Conservation (phyloP, 2,113 vertebrate species). For the Rhabdornis inornatus region DNA sequence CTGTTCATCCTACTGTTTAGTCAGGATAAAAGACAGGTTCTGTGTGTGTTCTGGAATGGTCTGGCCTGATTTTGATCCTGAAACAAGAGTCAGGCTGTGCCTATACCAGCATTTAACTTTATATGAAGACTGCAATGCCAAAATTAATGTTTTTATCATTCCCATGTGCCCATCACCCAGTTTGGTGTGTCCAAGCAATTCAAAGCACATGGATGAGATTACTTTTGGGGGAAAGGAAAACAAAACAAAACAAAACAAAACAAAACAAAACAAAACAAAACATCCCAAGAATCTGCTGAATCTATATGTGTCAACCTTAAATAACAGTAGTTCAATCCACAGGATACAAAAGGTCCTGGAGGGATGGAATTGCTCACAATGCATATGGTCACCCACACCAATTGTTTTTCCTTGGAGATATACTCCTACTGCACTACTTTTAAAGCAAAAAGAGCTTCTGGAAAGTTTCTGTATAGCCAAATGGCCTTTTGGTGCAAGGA, state of each 20-base stretch:
- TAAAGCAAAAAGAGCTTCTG: not conserved
- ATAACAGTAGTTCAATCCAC: not conserved
- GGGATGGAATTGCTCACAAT: not conserved
- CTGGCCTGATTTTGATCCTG: not conserved
- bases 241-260: not conserved
- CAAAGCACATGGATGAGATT: not conserved
- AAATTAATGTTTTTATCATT: not conserved
- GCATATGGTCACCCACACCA: not conserved
- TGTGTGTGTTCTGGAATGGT: not conserved
- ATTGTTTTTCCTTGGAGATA: not conserved
- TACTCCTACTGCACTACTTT: not conserved
- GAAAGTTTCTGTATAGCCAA: not conserved
- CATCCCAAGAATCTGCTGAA: not conserved
- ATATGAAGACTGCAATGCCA: not conserved
- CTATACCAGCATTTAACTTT: not conserved
- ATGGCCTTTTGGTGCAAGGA: not conserved
- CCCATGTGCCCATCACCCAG: rapidly evolving
- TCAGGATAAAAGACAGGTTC: not conserved
- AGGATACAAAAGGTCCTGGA: not conserved
- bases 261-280: not conserved
- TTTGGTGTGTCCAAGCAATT: not conserved
- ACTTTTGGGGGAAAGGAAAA: not conserved
- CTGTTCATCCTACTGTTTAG: too few species aligned
- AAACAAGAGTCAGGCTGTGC: not conserved
- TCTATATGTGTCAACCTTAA: rapidly evolving